Evolutionary conservation across 2,113 vertebrate genomes (phyloP), one percentile per base, ranked within the genome.

Genomic region (Archilochus colubris): DNA sequence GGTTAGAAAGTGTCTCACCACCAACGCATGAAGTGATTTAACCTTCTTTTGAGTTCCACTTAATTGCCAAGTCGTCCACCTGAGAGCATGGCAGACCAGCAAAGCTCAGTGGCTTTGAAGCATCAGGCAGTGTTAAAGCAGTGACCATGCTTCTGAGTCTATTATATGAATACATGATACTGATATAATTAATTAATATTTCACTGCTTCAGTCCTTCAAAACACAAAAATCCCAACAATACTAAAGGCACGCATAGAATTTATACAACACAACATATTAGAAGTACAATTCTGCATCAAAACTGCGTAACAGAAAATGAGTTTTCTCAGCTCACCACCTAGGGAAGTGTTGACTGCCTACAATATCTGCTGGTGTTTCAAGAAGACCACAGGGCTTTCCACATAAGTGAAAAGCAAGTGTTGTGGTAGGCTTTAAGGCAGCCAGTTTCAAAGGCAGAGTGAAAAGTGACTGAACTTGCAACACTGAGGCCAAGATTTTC

Each of bases 11-110:
- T 5, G 5, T 54, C 67, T 78, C 21, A 43, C 10, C 38, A 70
- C 20, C 27, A 74, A 67, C 63, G 63, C 28, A 25, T 8, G n/a
- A 15, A 36, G 48, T 9, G n/a, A 23, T 70, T 92, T 59, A 70
- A 63, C 68, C 6, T 80, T 62, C 72, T 24, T 16, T 93, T 53
- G 6, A 69, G 53, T 33, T 51, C 14, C 17, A 6, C 44, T 61
- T 31, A 1, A 0, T 24, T 83, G 6, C 2, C 0, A 43, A 63
- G 30, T 30, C 13, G 67, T 70, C 14, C 25, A 33, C 33, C 36
- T 21, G 61, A 70, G 51, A 73, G 50, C 4, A 4, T 0, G 1
- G 46, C 19, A 1, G 6, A 11, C 23, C 8, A 36, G 30, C 7
- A 30, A 59, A 50, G n/a, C 1, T 0, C 4, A 23, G 72, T 0